Base-by-base conservation (phyloP, 1,140 invertebrate genomes). In the Rhagoletis pomonella region DNA sequence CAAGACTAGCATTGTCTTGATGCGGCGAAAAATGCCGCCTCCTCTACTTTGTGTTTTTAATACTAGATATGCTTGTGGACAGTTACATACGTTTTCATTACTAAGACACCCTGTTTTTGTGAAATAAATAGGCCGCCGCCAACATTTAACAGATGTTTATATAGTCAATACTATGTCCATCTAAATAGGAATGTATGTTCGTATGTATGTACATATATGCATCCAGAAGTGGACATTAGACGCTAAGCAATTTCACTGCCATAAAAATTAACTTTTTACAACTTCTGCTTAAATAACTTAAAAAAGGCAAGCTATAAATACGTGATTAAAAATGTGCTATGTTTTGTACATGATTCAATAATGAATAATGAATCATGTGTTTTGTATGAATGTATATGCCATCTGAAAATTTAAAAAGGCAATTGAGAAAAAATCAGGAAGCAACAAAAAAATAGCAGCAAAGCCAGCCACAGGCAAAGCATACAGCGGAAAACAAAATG, bases 221-320 rank as follows among this genome's bases (percentile, higher is more conserved):
- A 44, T 17, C 42, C 39, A n/a, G 14, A 47, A 73, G 67, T 69
- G 42, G 12, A 44, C 10, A 69, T 44, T 69, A 44, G 42, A 39
- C 67, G 67, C 42, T 73, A 39, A 44, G 42, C 42, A 73, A 73
- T 47, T 73, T 73, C 67, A 47, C 17, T n/a, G 12, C 4, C 67
- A 73, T 73, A 47, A 73, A 73, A 73, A 73, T 73, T n/a, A n/a
- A 73, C 67, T 44, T 73, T 73, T 47, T 73, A 73, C 14, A 17
- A 47, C 67, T 73, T 73, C 44, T 44, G 5, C 67, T 3, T 47
- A 73, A 73, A 73, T 44, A 17, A 73, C 67, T n/a, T 47, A 73
- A 73, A 73, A 73, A 4, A 4, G 17, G 44, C 67, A 73, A 73
- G 42, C 67, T 6, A 7, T 73, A 73, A 73, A 47, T n/a, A 73